Percentiles rank a stretch among this genome's conserved stretches.
Conservation (phyloP, 2,113 vertebrate species). For the Coptodon bakossiorum region DNA sequence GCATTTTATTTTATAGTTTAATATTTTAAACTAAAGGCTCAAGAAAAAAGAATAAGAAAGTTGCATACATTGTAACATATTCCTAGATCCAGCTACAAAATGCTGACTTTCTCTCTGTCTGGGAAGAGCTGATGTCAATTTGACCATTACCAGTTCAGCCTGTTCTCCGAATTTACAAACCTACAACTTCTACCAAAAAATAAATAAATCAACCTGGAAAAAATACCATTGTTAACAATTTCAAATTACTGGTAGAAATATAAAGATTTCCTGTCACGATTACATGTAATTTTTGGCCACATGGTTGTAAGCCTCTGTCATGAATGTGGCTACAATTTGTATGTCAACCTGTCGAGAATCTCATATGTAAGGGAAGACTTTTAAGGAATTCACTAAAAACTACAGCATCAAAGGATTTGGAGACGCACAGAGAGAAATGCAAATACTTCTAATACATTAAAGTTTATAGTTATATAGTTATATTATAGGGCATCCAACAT, state of each 20-base stretch:
- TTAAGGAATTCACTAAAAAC: not conserved
- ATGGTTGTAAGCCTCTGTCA: too few species aligned
- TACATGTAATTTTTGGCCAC: too few species aligned
- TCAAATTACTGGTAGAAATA: not conserved
- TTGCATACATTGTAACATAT: not conserved
- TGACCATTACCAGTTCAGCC: not conserved
- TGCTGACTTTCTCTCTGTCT: not conserved
- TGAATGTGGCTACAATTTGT: not conserved
- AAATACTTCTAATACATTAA: too few species aligned
- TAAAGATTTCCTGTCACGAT: too few species aligned
- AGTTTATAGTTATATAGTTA: too few species aligned
- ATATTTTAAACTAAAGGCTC: not conserved
- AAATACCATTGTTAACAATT: not conserved
- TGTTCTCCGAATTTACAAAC: not conserved
- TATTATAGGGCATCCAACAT: too few species aligned
- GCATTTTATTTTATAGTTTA: not conserved
- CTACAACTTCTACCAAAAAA: not conserved
- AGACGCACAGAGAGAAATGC: too few species aligned
- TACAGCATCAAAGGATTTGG: too few species aligned
- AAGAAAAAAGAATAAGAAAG: not conserved
- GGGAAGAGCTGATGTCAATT: not conserved
- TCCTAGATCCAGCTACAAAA: not conserved
- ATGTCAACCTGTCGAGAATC: not conserved
- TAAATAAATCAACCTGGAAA: not conserved
- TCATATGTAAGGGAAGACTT: not conserved